Evolutionary conservation across 2,113 vertebrate genomes (phyloP), one percentile per base, ranked within the genome.

Genomic region (Muscicapa adusta): DNA sequence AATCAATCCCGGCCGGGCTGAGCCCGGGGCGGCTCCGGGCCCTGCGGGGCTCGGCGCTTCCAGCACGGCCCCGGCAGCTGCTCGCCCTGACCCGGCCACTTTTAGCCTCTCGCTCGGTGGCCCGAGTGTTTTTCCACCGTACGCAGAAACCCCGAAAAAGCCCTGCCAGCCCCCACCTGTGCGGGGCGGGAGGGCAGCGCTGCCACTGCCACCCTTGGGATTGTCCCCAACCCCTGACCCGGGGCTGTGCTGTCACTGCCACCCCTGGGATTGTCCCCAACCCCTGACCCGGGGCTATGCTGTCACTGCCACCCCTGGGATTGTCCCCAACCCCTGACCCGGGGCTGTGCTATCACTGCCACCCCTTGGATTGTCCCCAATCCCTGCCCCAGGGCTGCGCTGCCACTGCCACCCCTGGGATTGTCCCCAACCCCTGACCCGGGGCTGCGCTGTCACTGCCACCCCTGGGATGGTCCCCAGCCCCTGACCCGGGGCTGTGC

Each of bases 41-140:
- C 38, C 14, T 18, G 5, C 19, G 5, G n/a, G 28, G 78, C 89
- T 73, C 60, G 81, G 66, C 89, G 79, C 86, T 42, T 33, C 66
- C 86, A 36, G 94, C 86, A 45, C 72, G 48, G 85, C 92, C 91
- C 83, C 26, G 17, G 68, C 96, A 97, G 97, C 97, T 98, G 97
- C 95, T 95, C 4, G 25, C n/a, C 88, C 91, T 91, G 71, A 85
- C 85, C 80, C 24, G 34, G 72, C 67, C 91, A n/a, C 88, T 94
- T 94, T 43, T 22, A 65, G 61, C 84, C 77, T 14, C 62, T 9
- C 25, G 15, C 72, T 78, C 16, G 6, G 48, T 48, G 66, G 79
- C 90, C 82, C 68, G 1, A 95, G 95, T 58, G 94, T 58, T 97
- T 97, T 96, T 97, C 93, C 92, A 89, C 33, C 50, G 19, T 1